Evolutionary conservation across 2,797 vertebrate genomes (phyloP), one percentile per base, ranked within the genome.

Genomic region (Periophthalmus magnuspinnatus): DNA sequence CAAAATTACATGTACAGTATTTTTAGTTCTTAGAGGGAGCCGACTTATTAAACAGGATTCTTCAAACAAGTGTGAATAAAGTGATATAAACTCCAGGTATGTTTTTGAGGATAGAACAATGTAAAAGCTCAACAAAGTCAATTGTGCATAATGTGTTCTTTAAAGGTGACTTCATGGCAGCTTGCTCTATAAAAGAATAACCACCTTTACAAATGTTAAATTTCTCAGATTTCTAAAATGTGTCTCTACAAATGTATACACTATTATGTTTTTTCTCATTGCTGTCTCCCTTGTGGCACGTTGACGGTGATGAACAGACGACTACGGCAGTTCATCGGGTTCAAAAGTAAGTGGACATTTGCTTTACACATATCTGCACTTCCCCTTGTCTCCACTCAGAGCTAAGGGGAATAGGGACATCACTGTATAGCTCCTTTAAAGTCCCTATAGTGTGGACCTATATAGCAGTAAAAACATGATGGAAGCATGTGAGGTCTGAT

Each of bases 291-390:
- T 32, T 11, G 67, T 68, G 77, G 33, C 3, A 33, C 32, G 16
- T 58, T 54, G 76, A 66, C 68, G 41, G 62, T 64, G 74, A 80
- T 56, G 70, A 82, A 81, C 74, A 61, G 38, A 48, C 28, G 8
- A 56, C 21, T 58, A 19, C 0, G 10, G 54, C 22, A 68, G 65
- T 41, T 16, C 1, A 1, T 21, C 45, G 5, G 69, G 69, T 69
- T 72, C 71, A 58, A 33, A 50, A 17, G 61, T 64, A 50, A 38
- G 70, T 73, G 69, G 38, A 56, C 61, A 71, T 83, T 65, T 70
- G 57, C 63, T 14, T 45, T 65, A 56, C 68, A 59, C 32, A 77
- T 52, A 76, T 85, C 75, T 86, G 76, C 85, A 85, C 81, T 90
- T 81, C 22, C 19, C 69, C 14, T 65, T 5, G 61, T 70, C 83